Base-by-base conservation (phyloP, 2,888 invertebrate species). In the Lepidochrysops patricia region DNA sequence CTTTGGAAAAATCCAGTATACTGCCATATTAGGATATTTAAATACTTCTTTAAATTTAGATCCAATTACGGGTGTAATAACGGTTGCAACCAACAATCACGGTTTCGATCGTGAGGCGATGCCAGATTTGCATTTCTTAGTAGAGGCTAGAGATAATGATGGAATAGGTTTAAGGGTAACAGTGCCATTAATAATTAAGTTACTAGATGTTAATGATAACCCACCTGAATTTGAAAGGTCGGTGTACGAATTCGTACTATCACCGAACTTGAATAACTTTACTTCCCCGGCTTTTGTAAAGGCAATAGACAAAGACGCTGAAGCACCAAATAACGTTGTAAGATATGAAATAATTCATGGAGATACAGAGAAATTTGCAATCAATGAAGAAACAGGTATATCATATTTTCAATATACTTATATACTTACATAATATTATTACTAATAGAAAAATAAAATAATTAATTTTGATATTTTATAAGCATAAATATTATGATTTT, bases 61-160 rank as follows among this genome's bases (percentile, higher is more conserved):
- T 80, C 91, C 94, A 9, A 88, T 92, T 62, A 93, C 94, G 12
- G 98, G 98, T 35, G 77, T 93, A 58, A 94, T 98, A 69, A 94
- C 94, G 4, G 94, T 98, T 32, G 93, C 93, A 34, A 93, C 92
- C 52, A 92, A 94, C 70, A 92, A 92, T 64, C 92, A 94, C 68
- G 92, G 92, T 25, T 93, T 97, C 67, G 98, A 98, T 81, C 92
- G 97, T 43, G 97, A 97, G 85, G 89, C 91, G 34, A 93, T 93
- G 82, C 91, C 94, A 68, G 93, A 93, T 69, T 92, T 96, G 79
- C 92, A 93, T 77, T 91, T 97, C 70, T 93, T 93, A 74, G 94
- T 98, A 64, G 95, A 95, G 89, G 98, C 97, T 63, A 92, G 94
- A 67, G 98, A 98, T 84, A 94, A 95, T 76, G 94, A 96, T 70